Evolutionary conservation across 1,140 invertebrate species (phyloP).

Genomic region (Neomicropteryx cornuta): DNA sequence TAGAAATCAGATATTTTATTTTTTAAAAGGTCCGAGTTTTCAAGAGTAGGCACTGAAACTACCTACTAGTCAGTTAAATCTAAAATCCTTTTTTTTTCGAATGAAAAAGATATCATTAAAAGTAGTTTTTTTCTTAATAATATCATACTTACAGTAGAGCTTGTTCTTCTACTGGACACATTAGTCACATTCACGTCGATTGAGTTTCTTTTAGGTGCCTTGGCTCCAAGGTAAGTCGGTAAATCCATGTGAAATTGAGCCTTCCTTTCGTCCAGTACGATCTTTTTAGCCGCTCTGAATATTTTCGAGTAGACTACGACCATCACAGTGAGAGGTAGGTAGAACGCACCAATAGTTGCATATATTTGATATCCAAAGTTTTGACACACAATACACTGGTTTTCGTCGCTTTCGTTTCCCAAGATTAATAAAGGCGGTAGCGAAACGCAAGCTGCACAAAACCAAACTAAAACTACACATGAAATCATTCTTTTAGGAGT

Average conservation of each 20-base stretch:
- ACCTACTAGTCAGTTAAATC: too few relatives aligned
- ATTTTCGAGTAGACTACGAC: constrained; percentile 87
- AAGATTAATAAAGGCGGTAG: constrained; percentile 78
- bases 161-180: constrained; percentile 29
- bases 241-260: constrained; percentile 73
- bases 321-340: constrained; percentile 82
- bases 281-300: constrained; percentile 70
- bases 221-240: constrained; percentile 47
- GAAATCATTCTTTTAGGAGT: constrained; percentile 74
- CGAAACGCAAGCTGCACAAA: constrained; percentile 79
- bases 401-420: constrained; percentile 74
- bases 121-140: too few relatives aligned
- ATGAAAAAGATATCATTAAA: too few relatives aligned
- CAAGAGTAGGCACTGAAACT: too few relatives aligned
- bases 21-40: too few relatives aligned
- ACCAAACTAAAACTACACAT: constrained; percentile 82
- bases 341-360: constrained; percentile 82
- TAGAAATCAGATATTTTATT: too few relatives aligned
- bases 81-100: too few relatives aligned
- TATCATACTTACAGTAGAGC: constrained; percentile 33
- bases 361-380: constrained; percentile 85
- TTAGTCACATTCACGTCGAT: constrained; percentile 31
- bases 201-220: constrained; percentile 42
- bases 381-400: constrained; percentile 72
- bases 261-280: constrained; percentile 75